A percentile compares a stretch with the other conserved stretches of the same genome.
phyloP scores from a whole-genome alignment of 1,140 invertebrate species.

The Brachionus koreanus region DNA sequence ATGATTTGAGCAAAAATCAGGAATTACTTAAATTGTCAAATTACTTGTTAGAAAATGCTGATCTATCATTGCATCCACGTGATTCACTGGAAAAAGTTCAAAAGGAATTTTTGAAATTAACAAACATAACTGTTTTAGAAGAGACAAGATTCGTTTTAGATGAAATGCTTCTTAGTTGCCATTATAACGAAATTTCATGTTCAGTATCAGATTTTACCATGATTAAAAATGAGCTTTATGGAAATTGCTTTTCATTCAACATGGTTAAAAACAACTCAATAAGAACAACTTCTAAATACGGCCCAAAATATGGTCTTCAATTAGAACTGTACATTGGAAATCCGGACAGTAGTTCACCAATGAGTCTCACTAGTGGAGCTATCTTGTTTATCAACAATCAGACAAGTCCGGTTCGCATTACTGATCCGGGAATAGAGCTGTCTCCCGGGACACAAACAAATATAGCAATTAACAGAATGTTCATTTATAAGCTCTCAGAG shows the following conservation, averaged over 20 bases:
- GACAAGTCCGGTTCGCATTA: not conserved
- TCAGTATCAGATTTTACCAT: not conserved
- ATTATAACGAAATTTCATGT: conserved; percentile 20
- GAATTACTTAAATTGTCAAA: not conserved
- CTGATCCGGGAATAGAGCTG: not conserved
- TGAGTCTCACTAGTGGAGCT: not conserved
- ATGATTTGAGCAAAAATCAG: not conserved
- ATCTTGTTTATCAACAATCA: conserved; percentile 33
- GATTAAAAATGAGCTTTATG: conserved; percentile 29
- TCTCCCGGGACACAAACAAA: conserved; percentile 40
- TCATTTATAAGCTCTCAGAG: conserved; percentile 1
- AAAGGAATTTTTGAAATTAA: not conserved
- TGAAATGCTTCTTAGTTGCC: conserved; percentile 5
- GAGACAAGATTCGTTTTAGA: not conserved
- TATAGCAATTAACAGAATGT: conserved; percentile 24
- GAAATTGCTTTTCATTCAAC: conserved; percentile 29
- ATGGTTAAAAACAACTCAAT: not conserved
- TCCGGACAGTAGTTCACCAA: conserved; percentile 17
- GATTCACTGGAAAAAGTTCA: not conserved
- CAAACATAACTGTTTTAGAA: not conserved
- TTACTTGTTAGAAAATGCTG: not conserved
- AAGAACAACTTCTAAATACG: not conserved
- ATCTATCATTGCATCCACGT: not conserved
- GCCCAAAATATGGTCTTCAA: conserved; percentile 27
- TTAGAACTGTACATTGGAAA: conserved; percentile 20